Conservation (phyloP, 2,797 vertebrate species). For the Podargus strigoides region DNA sequence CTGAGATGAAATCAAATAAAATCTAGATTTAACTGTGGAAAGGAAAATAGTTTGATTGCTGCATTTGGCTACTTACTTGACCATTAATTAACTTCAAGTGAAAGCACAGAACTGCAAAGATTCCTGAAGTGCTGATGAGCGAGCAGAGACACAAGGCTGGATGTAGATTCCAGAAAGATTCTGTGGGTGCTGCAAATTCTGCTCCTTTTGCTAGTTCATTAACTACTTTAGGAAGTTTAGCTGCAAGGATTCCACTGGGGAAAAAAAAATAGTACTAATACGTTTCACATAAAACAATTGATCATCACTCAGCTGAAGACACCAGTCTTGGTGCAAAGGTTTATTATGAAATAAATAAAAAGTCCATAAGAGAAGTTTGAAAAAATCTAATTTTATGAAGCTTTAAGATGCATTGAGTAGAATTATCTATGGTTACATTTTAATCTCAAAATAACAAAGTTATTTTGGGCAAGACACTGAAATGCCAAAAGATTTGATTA, state of each 20-base stretch:
- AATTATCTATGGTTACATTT: conserved; percentile 86
- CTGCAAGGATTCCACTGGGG: neutral
- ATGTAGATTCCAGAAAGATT: neutral
- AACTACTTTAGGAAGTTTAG: neutral
- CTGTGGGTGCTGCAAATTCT: neutral
- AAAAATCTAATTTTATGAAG: conserved; percentile 83
- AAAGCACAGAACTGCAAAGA: neutral
- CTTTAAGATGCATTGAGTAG: conserved; percentile 85
- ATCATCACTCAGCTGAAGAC: conserved; percentile 71
- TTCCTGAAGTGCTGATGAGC: neutral
- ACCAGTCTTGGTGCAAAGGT: conserved; percentile 64
- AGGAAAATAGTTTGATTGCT: neutral
- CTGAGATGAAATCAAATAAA: neutral
- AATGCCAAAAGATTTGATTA: conserved; percentile 73
- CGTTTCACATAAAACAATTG: neutral
- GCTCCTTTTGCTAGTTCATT: neutral
- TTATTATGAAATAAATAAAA: conserved; percentile 71
- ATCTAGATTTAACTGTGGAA: neutral
- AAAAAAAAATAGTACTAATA: rapidly evolving
- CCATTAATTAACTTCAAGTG: neutral
- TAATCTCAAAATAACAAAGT: conserved; percentile 76
- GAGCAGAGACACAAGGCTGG: neutral
- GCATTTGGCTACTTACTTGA: neutral
- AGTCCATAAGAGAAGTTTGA: conserved; percentile 79
- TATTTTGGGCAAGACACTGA: conserved; percentile 79